Evolutionary conservation across 2,888 invertebrate genomes (phyloP).

Genomic region (Lottia scabra): DNA sequence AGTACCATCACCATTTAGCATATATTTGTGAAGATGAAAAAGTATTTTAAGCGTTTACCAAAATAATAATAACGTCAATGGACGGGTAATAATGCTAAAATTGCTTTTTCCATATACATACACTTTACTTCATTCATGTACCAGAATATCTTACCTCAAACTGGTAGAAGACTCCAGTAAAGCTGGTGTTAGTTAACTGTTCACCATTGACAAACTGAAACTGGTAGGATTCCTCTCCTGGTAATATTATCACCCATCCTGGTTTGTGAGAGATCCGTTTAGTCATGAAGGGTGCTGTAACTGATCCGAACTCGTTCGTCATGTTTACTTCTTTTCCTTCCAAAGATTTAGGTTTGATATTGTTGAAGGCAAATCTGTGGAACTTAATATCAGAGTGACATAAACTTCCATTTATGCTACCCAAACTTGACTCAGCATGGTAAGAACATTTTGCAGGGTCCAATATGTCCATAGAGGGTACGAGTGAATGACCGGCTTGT

Average conservation of each 20-base stretch:
- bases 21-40: no score
- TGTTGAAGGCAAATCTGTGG: conserved; percentile 52
- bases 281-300: conserved; percentile 22
- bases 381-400: conserved; percentile 32
- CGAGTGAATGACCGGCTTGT: conserved; percentile 20
- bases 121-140: no score
- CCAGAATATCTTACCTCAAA: conserved; percentile 51
- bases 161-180: conserved; percentile 40
- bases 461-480: conserved; percentile 27
- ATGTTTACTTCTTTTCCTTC: conserved; percentile 41
- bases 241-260: conserved; percentile 55
- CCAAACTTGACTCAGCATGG: conserved; percentile 8
- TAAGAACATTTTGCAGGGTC: conserved; percentile 34
- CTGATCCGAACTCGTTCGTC: conserved; percentile 44
- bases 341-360: conserved; percentile 44
- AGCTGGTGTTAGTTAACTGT: conserved; percentile 56
- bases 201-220: conserved; percentile 46
- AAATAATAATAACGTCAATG: no score
- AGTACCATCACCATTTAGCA: no score
- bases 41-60: no score
- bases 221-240: conserved; percentile 37
- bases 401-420: conserved; percentile 23
- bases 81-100: no score
- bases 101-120: no score
- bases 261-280: conserved; percentile 53